Conservation (phyloP, 2,888 invertebrate genomes). For the Ceramica pisi region DNA sequence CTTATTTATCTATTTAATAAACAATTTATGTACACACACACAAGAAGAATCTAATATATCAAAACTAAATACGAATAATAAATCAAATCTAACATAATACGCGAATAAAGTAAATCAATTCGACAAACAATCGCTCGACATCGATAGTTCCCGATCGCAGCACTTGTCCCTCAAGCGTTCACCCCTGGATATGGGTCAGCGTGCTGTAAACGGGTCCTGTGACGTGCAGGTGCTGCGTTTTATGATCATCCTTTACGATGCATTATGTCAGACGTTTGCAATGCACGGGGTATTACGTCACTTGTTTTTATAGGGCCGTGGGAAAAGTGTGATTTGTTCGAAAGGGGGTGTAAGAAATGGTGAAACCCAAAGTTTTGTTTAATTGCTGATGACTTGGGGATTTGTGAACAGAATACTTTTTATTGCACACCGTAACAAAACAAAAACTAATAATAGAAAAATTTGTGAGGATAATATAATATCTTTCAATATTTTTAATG, state of each 20-base stretch:
- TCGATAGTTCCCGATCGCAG: slow-evolving; percentile 37
- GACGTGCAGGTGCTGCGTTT: slow-evolving; percentile 70
- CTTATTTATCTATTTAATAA: too few relatives aligned
- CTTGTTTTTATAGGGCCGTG: slow-evolving; percentile 6
- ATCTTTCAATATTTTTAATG: too few relatives aligned
- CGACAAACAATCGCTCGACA: slow-evolving; percentile 16
- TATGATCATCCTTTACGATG: slow-evolving; percentile 61
- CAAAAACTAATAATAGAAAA: too few relatives aligned
- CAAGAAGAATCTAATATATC: too few relatives aligned
- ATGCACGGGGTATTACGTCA: slow-evolving; percentile 21
- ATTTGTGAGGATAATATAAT: not conserved
- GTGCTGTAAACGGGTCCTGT: slow-evolving; percentile 78
- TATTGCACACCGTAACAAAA: not conserved
- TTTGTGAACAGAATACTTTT: not conserved
- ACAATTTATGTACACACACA: too few relatives aligned
- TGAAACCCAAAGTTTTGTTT: too few relatives aligned
- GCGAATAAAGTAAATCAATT: not conserved
- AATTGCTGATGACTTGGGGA: rapidly evolving
- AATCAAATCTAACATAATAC: not conserved
- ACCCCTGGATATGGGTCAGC: slow-evolving; percentile 83
- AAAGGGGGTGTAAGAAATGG: not conserved
- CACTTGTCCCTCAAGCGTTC: slow-evolving; percentile 68
- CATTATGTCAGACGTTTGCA: slow-evolving; percentile 33
- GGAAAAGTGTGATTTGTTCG: not conserved
- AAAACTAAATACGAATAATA: too few relatives aligned